Base-by-base conservation (phyloP, 2,113 vertebrate species). In the Brachyistius frenatus region DNA sequence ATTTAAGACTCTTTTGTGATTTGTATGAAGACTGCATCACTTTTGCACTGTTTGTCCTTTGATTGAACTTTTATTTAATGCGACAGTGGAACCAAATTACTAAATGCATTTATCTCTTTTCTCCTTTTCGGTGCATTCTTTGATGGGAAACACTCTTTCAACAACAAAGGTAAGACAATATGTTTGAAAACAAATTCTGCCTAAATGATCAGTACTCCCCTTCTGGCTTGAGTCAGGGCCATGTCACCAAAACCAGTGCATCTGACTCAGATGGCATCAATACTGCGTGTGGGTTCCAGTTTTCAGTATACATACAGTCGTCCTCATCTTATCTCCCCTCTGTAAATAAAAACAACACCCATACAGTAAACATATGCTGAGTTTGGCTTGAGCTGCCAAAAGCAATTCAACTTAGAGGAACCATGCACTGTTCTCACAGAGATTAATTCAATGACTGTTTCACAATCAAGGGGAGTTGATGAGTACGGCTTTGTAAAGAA, bases 321-420 rank as follows among this genome's bases (percentile, higher is more conserved):
- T 37, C 23, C 23, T 44, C 37, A 13, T 67, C 47, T 56, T 3
- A 44, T 72, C 60, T 37, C 39, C 30, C 56, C 7, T 63, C 56
- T 80, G 61, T 76, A 71, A 79, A 82, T 58, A 78, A 66, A 58
- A 81, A 54, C 41, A 77, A 35, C 68, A 61, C 23, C 68, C 49
- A 39, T 14, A 23, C 23, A 23, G 23, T 23, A 50, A 47, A 62
- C 15, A 57, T 53, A 31, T 62, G n/a, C 63, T 36, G 41, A 37
- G 37, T 77, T 71, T 71, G 64, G 32, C 66, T 64, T 41, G 62
- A 79, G 87, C 36, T 76, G 56, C 63, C 65, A 75, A 66, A 70
- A n/a, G 49, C 31, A 64, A 76, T 80, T 67, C 77, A 9, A 16
- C 63, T 58, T 57, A 81, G 31, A 72, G 31, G 53, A 65, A 47